Evolutionary conservation across 1,140 invertebrate genomes (phyloP), one percentile per base, ranked within the genome.

Genomic region (Campoletis sonorensis): DNA sequence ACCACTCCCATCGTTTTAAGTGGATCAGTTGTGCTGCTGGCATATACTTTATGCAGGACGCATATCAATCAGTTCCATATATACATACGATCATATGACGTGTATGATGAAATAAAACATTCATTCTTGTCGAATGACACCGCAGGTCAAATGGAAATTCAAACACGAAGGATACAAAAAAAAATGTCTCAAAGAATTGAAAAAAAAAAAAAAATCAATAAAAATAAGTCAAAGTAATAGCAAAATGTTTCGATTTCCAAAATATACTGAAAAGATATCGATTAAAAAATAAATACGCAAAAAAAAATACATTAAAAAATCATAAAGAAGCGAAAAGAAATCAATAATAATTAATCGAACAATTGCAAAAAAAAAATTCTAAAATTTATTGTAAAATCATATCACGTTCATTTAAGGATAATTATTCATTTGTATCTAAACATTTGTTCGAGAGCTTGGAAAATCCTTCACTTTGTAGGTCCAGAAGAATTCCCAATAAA

Each of bases 1-100:
- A 33, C 26, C 67, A n/a, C 27, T 70, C 26, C 67, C 67, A 33
- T 70, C 30, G 2, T 70, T 70, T 70, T 70, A 70, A 70, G 67
- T 70, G 30, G 67, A 70, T 70, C 67, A 33, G 30, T 30, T 16
- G 67, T 54, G 4, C 27, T 70, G 2, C 21, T 16, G 30, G 23
- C 15, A 70, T 70, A 70, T 70, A 70, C 27, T 70, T 70, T 33
- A 33, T 70, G 30, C 67, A 33, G 1, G 15, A 33, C 27, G 67
- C 67, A 70, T 70, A 70, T 18, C 67, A 70, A 70, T 70, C 27
- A 70, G 67, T 70, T 5, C 21, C 4, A 30, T 3, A 15, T 13
- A 64, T 64, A 67, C 16, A 45, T 21, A 21, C n/a, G n/a, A n/a
- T n/a, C n/a, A n/a, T n/a, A n/a, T n/a, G n/a, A n/a, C n/a, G n/a